These are phyloP conservation scores for Alaudala cheleensis DNA, from an alignment of 2,113 vertebrate genomes.

Conservation along the genomic window DNA sequence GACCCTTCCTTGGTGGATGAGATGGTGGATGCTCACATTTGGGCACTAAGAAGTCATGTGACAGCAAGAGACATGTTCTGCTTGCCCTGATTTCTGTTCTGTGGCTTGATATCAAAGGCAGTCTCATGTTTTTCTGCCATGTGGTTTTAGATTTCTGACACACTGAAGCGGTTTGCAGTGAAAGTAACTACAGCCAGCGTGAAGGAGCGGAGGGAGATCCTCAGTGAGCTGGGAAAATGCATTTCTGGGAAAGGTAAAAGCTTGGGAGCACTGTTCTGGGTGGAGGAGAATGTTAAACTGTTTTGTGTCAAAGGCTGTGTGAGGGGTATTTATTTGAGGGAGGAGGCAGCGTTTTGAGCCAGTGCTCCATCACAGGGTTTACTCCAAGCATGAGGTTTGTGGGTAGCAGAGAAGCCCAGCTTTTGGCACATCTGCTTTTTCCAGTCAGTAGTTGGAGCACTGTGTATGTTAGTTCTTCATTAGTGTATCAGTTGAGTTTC, in stretches of 20 bases:
- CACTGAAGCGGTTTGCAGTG: slow-evolving; percentile 91
- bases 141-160: slow-evolving; percentile 86
- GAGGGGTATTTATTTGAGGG: background rate
- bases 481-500: background rate
- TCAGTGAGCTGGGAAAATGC: slow-evolving; percentile 86
- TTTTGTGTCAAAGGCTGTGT: background rate
- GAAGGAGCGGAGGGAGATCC: slow-evolving; percentile 90
- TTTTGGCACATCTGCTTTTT: background rate
- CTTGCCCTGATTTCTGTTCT: background rate
- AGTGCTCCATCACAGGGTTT: background rate
- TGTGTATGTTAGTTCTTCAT: background rate
- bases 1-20: background rate
- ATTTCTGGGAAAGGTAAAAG: slow-evolving; percentile 86
- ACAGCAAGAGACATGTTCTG: background rate
- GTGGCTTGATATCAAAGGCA: background rate
- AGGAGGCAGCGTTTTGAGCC: fast-evolving
- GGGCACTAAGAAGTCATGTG: background rate
- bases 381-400: fast-evolving
- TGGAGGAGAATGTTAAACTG: background rate
- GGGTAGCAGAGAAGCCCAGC: too few relatives aligned
- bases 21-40: fast-evolving
- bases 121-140: background rate
- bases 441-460: background rate
- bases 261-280: background rate
- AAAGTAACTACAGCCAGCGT: slow-evolving; percentile 95